Percentiles rank a stretch among this genome's conserved stretches.
These are phyloP conservation scores for Tragopan temminckii DNA, from an alignment of 2,797 vertebrate genomes.

Conservation along the genomic window DNA sequence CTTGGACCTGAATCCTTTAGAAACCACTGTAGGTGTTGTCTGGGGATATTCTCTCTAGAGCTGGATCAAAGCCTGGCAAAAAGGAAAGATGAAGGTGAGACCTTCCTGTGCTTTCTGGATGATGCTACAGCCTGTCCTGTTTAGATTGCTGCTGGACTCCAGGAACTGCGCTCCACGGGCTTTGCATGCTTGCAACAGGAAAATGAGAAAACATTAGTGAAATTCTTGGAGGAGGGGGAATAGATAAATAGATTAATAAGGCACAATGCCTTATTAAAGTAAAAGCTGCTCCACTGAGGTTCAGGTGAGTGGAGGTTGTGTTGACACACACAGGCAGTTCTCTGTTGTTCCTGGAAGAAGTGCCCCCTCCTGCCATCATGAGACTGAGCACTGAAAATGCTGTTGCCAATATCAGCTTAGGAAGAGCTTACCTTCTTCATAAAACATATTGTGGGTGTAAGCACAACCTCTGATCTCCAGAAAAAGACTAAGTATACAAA, in stretches of 20 bases:
- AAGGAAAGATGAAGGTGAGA: not conserved
- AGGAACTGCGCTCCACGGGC: not conserved
- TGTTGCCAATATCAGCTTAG: not conserved
- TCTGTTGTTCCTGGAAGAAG: not conserved
- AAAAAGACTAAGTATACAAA: not conserved
- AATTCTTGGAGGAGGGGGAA: not conserved
- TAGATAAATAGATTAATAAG: too few species aligned
- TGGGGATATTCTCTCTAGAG: not conserved
- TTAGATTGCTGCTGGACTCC: not conserved
- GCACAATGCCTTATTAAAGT: not conserved
- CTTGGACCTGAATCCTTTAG: not conserved
- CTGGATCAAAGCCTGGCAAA: too few species aligned
- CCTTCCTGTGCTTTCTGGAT: not conserved
- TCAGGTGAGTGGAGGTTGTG: not conserved
- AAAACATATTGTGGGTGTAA: not conserved
- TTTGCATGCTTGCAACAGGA: not conserved
- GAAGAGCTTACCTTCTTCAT: not conserved
- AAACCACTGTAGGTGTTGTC: not conserved
- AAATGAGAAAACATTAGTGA: not conserved
- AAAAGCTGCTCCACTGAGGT: not conserved
- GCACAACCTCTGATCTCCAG: not conserved
- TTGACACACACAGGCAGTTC: not conserved
- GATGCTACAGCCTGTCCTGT: accelerated
- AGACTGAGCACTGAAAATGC: not conserved
- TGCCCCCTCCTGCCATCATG: not conserved